phyloP scores from a whole-genome alignment of 2,113 vertebrate genomes.

The Ophthalmolycus amberensis region DNA sequence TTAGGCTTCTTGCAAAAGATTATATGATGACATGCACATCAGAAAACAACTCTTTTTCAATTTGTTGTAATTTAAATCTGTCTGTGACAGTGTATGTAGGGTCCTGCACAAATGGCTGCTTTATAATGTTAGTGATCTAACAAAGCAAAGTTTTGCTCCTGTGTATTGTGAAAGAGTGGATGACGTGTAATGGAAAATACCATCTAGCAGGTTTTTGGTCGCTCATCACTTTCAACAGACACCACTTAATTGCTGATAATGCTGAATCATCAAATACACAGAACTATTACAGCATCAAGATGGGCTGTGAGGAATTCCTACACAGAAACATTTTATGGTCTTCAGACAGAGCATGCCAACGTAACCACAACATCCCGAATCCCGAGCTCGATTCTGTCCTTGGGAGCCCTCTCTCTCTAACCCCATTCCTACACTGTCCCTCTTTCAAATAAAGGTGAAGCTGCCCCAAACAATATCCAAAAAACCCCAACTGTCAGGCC shows the following conservation, averaged over 20 bases:
- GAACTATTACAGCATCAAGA: background rate
- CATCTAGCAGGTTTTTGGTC: background rate
- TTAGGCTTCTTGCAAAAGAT: background rate
- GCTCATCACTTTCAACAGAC: background rate
- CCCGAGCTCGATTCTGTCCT: too few species aligned
- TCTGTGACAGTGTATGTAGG: background rate
- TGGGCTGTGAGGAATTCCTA: background rate
- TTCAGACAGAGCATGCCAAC: background rate
- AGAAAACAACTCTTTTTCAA: background rate
- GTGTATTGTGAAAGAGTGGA: background rate
- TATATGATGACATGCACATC: background rate
- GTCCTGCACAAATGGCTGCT: background rate
- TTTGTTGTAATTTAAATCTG: background rate
- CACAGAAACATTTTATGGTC: background rate
- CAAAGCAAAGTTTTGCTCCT: background rate
- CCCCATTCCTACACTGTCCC: too few species aligned
- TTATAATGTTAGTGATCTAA: background rate
- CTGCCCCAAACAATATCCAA: background rate
- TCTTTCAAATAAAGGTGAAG: too few species aligned
- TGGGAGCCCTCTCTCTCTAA: too few species aligned
- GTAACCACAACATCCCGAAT: too few species aligned
- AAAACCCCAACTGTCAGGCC: slow-evolving; percentile 13
- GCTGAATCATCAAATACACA: background rate
- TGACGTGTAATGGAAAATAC: background rate
- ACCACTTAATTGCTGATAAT: background rate